These are phyloP conservation scores for Euura saliciscinereae DNA, from an alignment of 1,140 invertebrate species.

Conservation along the genomic window DNA sequence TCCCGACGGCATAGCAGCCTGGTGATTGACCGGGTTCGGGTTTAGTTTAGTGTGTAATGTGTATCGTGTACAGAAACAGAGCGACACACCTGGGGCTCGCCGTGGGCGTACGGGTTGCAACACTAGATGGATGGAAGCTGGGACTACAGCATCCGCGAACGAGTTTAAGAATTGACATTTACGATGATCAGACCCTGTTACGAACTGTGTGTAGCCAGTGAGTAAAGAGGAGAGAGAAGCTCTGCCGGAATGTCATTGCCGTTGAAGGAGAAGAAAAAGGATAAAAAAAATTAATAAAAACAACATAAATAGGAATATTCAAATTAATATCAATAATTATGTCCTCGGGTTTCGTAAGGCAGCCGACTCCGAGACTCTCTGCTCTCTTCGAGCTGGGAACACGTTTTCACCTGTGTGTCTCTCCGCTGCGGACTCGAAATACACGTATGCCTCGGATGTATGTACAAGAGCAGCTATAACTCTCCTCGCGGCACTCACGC, in stretches of 20 bases:
- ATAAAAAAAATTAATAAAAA: conserved; percentile 3
- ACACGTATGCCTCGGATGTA: background rate
- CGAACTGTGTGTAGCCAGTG: background rate
- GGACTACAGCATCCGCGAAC: background rate
- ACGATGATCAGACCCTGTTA: background rate
- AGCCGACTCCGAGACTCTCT: background rate
- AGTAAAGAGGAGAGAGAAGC: background rate
- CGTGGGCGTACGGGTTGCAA: background rate
- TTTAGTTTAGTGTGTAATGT: background rate
- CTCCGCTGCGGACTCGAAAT: background rate
- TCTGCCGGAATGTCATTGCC: background rate
- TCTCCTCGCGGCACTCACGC: background rate
- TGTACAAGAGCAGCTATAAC: background rate
- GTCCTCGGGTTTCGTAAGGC: conserved; percentile 11
- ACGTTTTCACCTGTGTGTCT: conserved; percentile 4
- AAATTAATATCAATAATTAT: conserved; percentile 17
- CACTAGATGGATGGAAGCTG: background rate
- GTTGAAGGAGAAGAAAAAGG: background rate
- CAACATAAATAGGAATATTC: conserved; percentile 16
- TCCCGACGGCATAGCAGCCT: background rate
- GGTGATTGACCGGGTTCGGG: background rate
- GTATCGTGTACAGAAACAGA: background rate
- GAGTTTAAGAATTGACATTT: conserved; percentile 1
- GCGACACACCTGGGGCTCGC: background rate
- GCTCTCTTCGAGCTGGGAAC: background rate